A percentile compares a stretch with the other conserved stretches of the same genome.
Evolutionary conservation across 2,888 invertebrate species (phyloP).

Genomic region (Halictus ligatus): DNA sequence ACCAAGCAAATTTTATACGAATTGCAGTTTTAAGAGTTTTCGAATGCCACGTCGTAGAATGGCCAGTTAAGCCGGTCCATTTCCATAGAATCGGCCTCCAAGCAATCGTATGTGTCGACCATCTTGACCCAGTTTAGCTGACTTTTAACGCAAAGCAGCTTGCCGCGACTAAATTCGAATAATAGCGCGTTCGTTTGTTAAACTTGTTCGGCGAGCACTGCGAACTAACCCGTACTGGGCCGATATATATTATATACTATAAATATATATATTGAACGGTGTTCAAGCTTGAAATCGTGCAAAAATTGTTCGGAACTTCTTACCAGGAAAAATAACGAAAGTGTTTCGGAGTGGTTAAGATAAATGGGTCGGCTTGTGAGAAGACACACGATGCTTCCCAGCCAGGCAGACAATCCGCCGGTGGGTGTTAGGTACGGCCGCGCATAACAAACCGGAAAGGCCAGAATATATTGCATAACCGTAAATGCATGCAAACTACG

Average conservation of each 20-base stretch:
- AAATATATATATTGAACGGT: too few relatives aligned
- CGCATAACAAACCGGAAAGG: constrained; percentile 20
- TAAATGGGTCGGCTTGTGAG: not conserved
- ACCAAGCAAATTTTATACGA: constrained; percentile 28
- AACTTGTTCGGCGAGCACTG: not conserved
- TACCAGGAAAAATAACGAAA: not conserved
- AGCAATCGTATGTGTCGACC: constrained; percentile 27
- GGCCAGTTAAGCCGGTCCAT: constrained; percentile 50
- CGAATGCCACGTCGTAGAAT: constrained; percentile 22
- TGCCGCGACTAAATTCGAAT: not conserved
- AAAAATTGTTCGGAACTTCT: not conserved
- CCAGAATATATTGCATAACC: constrained; percentile 13
- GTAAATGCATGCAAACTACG: constrained; percentile 42
- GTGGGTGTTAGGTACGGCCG: constrained; percentile 21
- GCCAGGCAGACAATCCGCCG: constrained; percentile 14
- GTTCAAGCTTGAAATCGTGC: not conserved
- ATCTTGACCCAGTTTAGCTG: constrained; percentile 35
- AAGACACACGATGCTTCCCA: not conserved
- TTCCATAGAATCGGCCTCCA: constrained; percentile 29
- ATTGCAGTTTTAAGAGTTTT: constrained; percentile 38
- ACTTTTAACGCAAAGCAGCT: constrained; percentile 3
- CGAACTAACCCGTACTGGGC: too few relatives aligned
- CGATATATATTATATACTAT: too few relatives aligned
- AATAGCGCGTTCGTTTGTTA: constrained; percentile 2
- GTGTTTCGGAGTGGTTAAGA: not conserved